Percentiles rank a stretch among this genome's conserved stretches.
These are phyloP conservation scores for Archilochus colubris DNA, from an alignment of 2,113 vertebrate species.

Conservation along the genomic window DNA sequence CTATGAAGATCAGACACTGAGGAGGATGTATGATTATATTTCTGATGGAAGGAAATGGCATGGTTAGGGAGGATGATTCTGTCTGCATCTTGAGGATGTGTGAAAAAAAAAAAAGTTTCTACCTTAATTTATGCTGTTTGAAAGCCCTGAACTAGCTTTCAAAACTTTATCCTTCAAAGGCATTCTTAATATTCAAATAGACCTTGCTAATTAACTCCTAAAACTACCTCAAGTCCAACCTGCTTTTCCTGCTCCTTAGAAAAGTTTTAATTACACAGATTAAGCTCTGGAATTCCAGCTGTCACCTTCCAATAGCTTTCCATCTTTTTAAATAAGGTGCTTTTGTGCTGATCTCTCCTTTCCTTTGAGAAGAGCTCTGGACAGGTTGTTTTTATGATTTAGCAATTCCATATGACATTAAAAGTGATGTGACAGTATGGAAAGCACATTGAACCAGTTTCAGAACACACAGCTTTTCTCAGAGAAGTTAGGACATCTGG, in stretches of 20 bases:
- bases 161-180: slow-evolving; percentile 69
- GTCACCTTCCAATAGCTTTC: slow-evolving; percentile 61
- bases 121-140: slow-evolving; percentile 70
- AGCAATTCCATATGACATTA: neutral
- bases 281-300: slow-evolving; percentile 64
- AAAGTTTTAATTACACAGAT: slow-evolving; percentile 70
- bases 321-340: slow-evolving; percentile 26
- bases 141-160: slow-evolving; percentile 67
- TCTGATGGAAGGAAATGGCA: slow-evolving; percentile 41
- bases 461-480: neutral
- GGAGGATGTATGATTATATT: neutral
- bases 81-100: neutral
- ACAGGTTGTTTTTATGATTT: neutral
- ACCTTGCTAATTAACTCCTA: slow-evolving; percentile 68
- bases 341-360: slow-evolving; percentile 42
- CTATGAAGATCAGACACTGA: neutral
- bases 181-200: slow-evolving; percentile 69
- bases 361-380: slow-evolving; percentile 54
- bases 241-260: slow-evolving; percentile 57
- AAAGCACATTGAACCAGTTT: neutral
- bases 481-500: neutral
- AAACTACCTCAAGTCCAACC: slow-evolving; percentile 62
- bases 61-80: neutral
- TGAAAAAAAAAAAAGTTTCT: slow-evolving; percentile 43
- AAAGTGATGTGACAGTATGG: neutral